A percentile compares a stretch with the other conserved stretches of the same genome.
Conservation (phyloP, 2,888 invertebrate genomes). For the Nudaria mundana region DNA sequence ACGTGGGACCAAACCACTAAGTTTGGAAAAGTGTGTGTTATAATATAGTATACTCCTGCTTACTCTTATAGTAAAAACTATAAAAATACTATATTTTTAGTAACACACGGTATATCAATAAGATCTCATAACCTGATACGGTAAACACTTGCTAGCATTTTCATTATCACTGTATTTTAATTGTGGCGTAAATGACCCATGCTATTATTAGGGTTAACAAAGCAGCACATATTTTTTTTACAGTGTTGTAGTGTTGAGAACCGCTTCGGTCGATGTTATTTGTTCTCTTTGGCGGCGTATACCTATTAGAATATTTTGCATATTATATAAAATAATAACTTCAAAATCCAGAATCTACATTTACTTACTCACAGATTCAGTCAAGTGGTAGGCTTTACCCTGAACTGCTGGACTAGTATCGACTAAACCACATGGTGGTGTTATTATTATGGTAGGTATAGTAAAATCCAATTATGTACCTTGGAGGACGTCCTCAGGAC, state of each 20-base stretch:
- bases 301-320: slow-evolving; percentile 52
- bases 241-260: slow-evolving; percentile 37
- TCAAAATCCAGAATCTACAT: not conserved
- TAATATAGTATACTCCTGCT: too few species aligned
- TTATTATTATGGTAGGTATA: too few species aligned
- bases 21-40: too few species aligned
- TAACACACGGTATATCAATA: slow-evolving; percentile 20
- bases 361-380: not conserved
- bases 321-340: slow-evolving; percentile 3
- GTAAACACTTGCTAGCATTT: slow-evolving; percentile 29
- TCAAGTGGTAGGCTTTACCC: too few species aligned
- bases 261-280: slow-evolving; percentile 52
- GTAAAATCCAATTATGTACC: too few species aligned
- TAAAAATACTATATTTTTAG: too few species aligned
- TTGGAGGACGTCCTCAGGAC: too few species aligned
- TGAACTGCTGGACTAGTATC: too few species aligned
- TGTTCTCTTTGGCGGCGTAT: slow-evolving; percentile 58
- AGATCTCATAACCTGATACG: slow-evolving; percentile 28
- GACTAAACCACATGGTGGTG: too few species aligned
- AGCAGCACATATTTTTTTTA: slow-evolving; percentile 30
- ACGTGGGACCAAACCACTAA: too few species aligned
- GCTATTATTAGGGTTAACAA: slow-evolving; percentile 41
- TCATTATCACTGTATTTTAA: slow-evolving; percentile 33
- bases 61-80: too few species aligned
- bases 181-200: slow-evolving; percentile 44